Percentiles rank a stretch among this genome's conserved stretches.
Evolutionary conservation across 2,797 vertebrate species (phyloP).

Genomic region (Ispidina picta): DNA sequence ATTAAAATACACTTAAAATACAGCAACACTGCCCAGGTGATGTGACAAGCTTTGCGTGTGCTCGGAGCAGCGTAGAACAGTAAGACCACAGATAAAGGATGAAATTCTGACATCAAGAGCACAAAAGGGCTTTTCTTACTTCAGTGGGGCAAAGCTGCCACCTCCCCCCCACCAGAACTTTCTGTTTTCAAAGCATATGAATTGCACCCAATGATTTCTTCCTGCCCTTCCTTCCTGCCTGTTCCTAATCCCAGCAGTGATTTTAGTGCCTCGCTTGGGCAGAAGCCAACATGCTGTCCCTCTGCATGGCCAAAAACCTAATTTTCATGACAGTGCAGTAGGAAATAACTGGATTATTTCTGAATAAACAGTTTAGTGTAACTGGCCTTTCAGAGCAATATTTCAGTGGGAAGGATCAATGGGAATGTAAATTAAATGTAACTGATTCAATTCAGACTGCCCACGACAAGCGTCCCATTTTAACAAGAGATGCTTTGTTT

Average conservation of each 20-base stretch:
- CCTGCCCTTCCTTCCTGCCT: constrained; percentile 38
- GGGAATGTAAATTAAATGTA: constrained; percentile 56
- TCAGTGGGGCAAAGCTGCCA: background rate
- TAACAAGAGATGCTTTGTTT: constrained; percentile 59
- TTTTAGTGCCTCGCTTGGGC: constrained; percentile 25
- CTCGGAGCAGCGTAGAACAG: background rate
- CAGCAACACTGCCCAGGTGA: background rate
- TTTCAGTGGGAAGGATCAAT: constrained; percentile 56
- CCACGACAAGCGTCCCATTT: background rate
- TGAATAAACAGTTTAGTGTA: constrained; percentile 56
- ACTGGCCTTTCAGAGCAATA: constrained; percentile 37
- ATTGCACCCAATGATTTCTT: constrained; percentile 15
- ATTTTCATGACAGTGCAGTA: constrained; percentile 51
- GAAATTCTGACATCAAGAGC: background rate
- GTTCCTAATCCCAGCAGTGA: background rate
- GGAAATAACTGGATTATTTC: constrained; percentile 62
- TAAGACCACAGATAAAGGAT: constrained; percentile 2
- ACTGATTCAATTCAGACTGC: constrained; percentile 47
- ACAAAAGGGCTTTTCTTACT: constrained; percentile 55
- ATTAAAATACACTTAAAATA: background rate
- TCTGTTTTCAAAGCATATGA: constrained; percentile 33
- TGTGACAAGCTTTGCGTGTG: background rate
- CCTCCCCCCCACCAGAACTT: background rate
- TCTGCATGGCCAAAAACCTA: background rate
- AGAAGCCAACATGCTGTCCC: constrained; percentile 43